Base-by-base conservation (phyloP, 30 jellyfish, hydroid and myxozoan species). In the Catostylus mosaicus region DNA sequence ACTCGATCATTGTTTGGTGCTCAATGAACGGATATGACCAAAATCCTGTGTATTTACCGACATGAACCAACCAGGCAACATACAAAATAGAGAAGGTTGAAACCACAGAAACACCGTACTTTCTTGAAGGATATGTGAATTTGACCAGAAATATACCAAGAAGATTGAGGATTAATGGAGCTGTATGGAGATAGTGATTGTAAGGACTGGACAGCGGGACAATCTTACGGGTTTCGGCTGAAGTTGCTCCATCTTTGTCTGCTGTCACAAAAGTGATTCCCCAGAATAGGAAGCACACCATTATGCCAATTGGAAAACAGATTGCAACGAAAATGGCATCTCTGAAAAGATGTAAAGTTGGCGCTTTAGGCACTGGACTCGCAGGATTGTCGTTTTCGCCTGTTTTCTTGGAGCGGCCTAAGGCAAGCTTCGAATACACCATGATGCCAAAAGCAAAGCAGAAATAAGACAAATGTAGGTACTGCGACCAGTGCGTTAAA, bases 211-310 rank as follows among this genome's bases (percentile, higher is more conserved):
- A 47, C 22, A 80, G 66, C 0, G 90, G 90, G n/a, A 80, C 61
- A 0, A 80, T 31, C 50, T 46, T 80, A 2, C 47, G 75, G 0
- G 74, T 67, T 36, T 80, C 90, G 22, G 48, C 50, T 3, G 83
- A 20, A 27, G 56, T 2, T 32, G 66, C 19, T 14, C 90, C 90
- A 43, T 16, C 56, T 6, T 43, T 43, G 23, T 65, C 78, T 26
- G 69, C 37, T n/a, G 38, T 61, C 0, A 43, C 23, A n/a, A 68
- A 30, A 9, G 84, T 54, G 6, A 80, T 56, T 23, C 82, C 82
- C 90, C 90, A 80, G 37, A 64, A 80, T 20, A 80, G 56, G 33
- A 65, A 30, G 24, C 75, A 32, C 74, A 80, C 84, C 77, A 80
- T 65, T 5, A 80, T 62, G 14, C 84, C 83, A 23, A 68, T 20